Percentiles rank a stretch among this genome's conserved stretches.
phyloP scores from a whole-genome alignment of 1,140 invertebrate species.

The Eriosoma lanigerum region DNA sequence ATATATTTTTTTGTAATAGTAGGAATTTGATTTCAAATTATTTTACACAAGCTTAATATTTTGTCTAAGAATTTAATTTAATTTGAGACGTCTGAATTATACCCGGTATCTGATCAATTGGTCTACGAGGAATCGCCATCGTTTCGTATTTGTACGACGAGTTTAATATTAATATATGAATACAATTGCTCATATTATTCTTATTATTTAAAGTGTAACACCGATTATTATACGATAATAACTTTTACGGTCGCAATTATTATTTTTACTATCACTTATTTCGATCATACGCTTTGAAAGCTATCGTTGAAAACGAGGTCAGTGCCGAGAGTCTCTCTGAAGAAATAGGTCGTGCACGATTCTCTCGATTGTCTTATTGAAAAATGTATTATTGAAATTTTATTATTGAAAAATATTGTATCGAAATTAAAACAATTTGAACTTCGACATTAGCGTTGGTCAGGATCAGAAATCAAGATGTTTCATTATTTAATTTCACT shows the following conservation, averaged over 20 bases:
- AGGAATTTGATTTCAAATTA: no score
- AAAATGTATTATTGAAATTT: not conserved
- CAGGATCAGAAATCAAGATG: not conserved
- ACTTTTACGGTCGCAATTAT: conserved; percentile 9
- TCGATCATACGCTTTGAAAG: conserved; percentile 21
- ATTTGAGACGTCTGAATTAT: not conserved
- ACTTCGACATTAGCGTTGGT: not conserved
- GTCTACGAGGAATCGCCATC: not conserved
- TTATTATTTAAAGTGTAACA: conserved; percentile 34
- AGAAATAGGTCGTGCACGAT: conserved; percentile 25
- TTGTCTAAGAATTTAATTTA: no score
- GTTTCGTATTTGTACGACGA: not conserved
- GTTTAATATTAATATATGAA: not conserved
- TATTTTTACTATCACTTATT: conserved; percentile 16
- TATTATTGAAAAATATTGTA: not conserved
- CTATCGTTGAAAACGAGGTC: not conserved
- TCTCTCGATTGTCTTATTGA: not conserved
- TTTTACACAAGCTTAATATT: no score
- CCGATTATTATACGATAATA: conserved; percentile 1
- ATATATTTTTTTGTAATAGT: no score
- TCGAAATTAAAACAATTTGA: not conserved
- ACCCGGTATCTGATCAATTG: not conserved
- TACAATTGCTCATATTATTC: not conserved
- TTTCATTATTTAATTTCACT: not conserved
- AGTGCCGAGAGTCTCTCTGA: not conserved